A percentile compares a stretch with the other conserved stretches of the same genome.
These are phyloP conservation scores for Penaeus indicus DNA, from an alignment of 1,140 invertebrate species.

Conservation along the genomic window DNA sequence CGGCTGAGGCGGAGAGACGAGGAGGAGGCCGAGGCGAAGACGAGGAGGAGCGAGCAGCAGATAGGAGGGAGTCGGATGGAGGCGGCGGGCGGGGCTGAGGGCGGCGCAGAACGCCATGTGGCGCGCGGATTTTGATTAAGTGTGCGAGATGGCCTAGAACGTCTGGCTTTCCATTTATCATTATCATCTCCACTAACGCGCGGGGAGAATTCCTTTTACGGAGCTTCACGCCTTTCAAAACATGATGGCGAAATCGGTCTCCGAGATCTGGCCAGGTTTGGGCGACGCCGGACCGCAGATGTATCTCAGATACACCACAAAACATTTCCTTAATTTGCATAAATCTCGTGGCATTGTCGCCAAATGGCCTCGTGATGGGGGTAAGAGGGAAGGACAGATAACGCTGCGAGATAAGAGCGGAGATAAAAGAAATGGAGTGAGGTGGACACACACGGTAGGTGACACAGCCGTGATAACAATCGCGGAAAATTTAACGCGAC, in stretches of 20 bases:
- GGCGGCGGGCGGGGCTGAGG: too few species aligned
- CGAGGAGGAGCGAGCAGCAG: too few species aligned
- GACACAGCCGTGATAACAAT: not conserved
- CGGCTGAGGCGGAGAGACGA: too few species aligned
- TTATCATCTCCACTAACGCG: slow-evolving; percentile 1
- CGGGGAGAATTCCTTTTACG: slow-evolving; percentile 32
- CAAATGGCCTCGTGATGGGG: slow-evolving; percentile 44
- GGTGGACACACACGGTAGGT: slow-evolving; percentile 11
- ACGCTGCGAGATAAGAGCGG: slow-evolving; percentile 28
- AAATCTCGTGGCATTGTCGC: slow-evolving; percentile 49
- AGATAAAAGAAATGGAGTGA: slow-evolving; percentile 33
- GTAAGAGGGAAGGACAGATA: slow-evolving; percentile 35
- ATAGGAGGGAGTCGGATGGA: too few species aligned
- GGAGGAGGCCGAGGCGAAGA: too few species aligned
- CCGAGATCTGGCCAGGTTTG: not conserved
- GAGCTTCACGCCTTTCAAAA: slow-evolving; percentile 32
- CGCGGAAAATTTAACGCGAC: too few species aligned
- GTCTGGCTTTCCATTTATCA: not conserved
- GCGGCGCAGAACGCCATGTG: too few species aligned
- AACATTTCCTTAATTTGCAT: slow-evolving; percentile 49
- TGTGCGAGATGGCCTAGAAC: not conserved
- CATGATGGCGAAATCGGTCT: slow-evolving; percentile 21
- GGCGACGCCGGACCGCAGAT: not conserved
- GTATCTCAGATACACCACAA: slow-evolving; percentile 20
- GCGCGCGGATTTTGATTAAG: not conserved